Evolutionary conservation across 64 coral and sea anemone species (phyloP).

Genomic region (Pachyseris speciosa): DNA sequence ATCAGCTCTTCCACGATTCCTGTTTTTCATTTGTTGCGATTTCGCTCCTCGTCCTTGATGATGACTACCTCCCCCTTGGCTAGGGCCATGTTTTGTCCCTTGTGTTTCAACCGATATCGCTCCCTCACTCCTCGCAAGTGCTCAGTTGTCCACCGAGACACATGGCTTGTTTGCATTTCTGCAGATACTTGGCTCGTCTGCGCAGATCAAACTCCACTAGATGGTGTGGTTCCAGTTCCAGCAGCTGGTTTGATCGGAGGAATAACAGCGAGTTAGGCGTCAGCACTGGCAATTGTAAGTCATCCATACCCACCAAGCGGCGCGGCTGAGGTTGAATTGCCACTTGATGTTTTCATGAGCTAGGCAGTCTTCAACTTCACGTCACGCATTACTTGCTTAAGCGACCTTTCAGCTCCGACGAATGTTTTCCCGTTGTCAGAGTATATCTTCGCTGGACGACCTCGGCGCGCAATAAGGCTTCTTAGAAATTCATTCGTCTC

Average conservation of each 20-base stretch:
- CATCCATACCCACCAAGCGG: conserved; percentile 65
- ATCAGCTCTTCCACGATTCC: conserved; percentile 2
- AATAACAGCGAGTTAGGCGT: too few species aligned
- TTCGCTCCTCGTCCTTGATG: conserved; percentile 1
- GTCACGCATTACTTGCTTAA: conserved; percentile 33
- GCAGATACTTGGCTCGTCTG: neutral
- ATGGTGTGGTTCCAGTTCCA: neutral
- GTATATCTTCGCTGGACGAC: conserved; percentile 26
- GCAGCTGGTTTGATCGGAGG: too few species aligned
- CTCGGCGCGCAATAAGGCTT: too few species aligned
- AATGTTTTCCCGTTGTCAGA: conserved; percentile 60
- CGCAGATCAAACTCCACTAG: neutral
- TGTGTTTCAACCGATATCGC: neutral
- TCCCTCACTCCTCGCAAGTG: neutral
- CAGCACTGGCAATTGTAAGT: too few species aligned
- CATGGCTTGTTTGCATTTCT: neutral
- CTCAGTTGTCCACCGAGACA: neutral
- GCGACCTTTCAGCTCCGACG: conserved; percentile 26
- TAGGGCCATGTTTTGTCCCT: neutral
- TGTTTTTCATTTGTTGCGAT: conserved; percentile 33
- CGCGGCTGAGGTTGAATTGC: conserved; percentile 53
- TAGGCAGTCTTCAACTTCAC: conserved; percentile 28
- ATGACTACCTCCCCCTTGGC: neutral
- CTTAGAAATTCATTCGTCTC: too few species aligned
- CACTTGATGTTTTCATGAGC: conserved; percentile 16